These are phyloP conservation scores for Axis porcinus DNA, from an alignment of 2,113 vertebrate genomes.

Conservation along the genomic window DNA sequence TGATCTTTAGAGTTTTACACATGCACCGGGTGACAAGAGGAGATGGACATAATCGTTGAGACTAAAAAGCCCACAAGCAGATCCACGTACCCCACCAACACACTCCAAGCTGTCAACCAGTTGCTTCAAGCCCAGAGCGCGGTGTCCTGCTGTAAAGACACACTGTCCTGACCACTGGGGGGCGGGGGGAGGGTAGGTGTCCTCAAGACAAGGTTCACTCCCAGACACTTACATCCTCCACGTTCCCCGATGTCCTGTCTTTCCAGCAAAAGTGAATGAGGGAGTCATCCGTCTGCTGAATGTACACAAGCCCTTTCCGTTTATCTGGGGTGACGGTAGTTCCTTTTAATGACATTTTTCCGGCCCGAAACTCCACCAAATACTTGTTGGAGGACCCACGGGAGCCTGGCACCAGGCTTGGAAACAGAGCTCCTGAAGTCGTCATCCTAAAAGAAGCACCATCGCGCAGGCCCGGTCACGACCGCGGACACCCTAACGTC, in stretches of 20 bases:
- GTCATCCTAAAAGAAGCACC: slow-evolving; percentile 85
- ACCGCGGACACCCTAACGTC: no score
- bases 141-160: neutral
- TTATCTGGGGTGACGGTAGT: slow-evolving; percentile 97
- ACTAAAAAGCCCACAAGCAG: neutral
- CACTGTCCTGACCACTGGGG: fast-evolving
- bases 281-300: slow-evolving; percentile 97
- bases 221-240: slow-evolving; percentile 89
- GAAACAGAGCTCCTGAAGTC: slow-evolving; percentile 95
- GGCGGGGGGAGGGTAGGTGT: fast-evolving
- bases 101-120: neutral
- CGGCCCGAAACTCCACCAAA: slow-evolving; percentile 95
- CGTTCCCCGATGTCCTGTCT: slow-evolving; percentile 92
- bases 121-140: fast-evolving
- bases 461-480: neutral
- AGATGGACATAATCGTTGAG: fast-evolving
- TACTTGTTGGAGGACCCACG: slow-evolving; percentile 96
- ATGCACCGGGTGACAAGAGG: neutral
- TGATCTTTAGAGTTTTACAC: neutral
- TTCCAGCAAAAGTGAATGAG: slow-evolving; percentile 99
- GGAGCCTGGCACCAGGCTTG: slow-evolving; percentile 95
- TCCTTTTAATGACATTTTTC: slow-evolving; percentile 96
- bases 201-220: neutral
- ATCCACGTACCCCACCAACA: neutral
- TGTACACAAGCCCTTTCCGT: slow-evolving; percentile 95